Base-by-base conservation (phyloP, 2,888 invertebrate genomes). In the Dolichomitus sp. region DNA sequence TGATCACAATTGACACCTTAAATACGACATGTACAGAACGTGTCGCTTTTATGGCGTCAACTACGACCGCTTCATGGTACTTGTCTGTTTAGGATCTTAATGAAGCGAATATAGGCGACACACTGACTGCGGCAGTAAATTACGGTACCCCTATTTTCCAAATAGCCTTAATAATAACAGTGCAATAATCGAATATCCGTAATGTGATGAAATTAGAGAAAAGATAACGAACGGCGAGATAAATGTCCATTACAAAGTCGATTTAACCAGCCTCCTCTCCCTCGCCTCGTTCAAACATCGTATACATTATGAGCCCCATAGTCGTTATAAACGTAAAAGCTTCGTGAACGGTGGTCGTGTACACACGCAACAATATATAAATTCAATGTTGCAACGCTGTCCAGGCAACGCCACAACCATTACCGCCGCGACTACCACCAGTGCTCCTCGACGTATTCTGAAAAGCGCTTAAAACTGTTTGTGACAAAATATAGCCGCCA, bases 401-500 rank as follows among this genome's bases (percentile, higher is more conserved):
- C 27, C 54, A 12, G 7, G 37, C 52, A 52, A 37, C 50, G 48
- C 73, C 45, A 27, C 63, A 14, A 40, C 30, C 52, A 52, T 74
- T 33, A 59, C 30, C 42, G 6, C 63, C 42, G 5, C 42, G 42
- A 50, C 50, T 61, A 17, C 9, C 23, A 23, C 5, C 27, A 7
- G 48, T 65, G 66, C 73, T 52, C n/a, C 57, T 73, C 72, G 48
- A 59, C 73, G 59, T 66, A 59, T 61, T 74, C 42, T 54, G 45
- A 70, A 75, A 79, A 57, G 65, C 66, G 70, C 42, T 75, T 70
- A 50, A 82, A 82, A 82, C 79, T 65, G 70, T 66, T 79, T 59
- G 75, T 59, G 63, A 66, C 79, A 79, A 82, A 79, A 82, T 79
- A 82, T 75, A 75, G 74, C 70, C 48, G 69, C 54, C 70, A 75